Percentiles rank a stretch among this genome's conserved stretches.
phyloP scores from a whole-genome alignment of 2,113 vertebrate genomes.

The Grantiella picta region DNA sequence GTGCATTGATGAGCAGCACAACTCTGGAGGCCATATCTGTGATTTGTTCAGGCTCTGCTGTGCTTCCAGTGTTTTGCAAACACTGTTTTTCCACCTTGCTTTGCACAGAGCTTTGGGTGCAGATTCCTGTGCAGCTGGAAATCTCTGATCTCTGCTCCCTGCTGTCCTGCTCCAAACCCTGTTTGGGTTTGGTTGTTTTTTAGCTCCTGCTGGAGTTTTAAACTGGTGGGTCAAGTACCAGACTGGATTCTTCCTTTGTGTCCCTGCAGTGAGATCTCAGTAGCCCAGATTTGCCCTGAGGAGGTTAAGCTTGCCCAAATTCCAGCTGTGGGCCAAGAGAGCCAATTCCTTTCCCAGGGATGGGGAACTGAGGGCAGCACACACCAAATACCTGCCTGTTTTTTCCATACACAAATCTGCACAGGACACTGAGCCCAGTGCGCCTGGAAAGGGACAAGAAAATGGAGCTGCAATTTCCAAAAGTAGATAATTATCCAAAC shows the following conservation, averaged over 20 bases:
- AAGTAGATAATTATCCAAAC: neutral
- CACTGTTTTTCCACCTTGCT: neutral
- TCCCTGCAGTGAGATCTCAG: neutral
- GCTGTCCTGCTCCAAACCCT: neutral
- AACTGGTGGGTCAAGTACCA: neutral
- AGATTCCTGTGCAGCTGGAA: neutral
- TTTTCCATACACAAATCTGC: neutral
- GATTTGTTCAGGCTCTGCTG: neutral
- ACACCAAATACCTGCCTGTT: accelerated
- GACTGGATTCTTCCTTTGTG: neutral
- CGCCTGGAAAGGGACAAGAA: neutral
- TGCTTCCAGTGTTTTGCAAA: neutral
- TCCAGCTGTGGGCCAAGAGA: neutral
- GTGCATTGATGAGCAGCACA: neutral
- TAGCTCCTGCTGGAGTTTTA: neutral
- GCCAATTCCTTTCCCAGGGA: neutral
- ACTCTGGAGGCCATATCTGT: neutral
- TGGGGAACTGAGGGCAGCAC: neutral
- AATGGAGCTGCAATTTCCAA: neutral
- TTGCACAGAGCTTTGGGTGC: neutral
- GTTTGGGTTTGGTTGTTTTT: neutral
- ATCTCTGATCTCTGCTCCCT: neutral
- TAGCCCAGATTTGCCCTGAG: neutral
- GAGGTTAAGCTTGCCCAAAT: neutral
- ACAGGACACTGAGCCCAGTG: neutral